Evolutionary conservation across 2,113 vertebrate species (phyloP).

Genomic region (Pangasianodon hypophthalmus): DNA sequence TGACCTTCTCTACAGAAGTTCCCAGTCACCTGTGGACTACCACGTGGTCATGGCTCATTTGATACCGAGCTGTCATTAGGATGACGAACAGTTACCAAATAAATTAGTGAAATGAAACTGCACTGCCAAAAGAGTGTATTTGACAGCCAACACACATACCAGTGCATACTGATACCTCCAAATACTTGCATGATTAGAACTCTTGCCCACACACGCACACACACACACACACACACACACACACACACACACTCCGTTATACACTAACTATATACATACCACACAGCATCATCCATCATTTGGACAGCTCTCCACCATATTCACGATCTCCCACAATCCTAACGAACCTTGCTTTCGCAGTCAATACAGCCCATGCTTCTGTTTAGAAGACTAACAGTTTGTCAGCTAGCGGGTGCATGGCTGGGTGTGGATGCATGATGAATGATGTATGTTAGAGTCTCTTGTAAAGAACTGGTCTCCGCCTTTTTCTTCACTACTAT

Average conservation of each 20-base stretch:
- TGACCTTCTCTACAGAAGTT: background rate
- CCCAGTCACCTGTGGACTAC: background rate
- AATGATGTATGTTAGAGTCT: background rate
- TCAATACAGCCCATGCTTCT: background rate
- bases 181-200: background rate
- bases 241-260: background rate
- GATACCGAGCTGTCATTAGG: background rate
- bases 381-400: background rate
- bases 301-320: background rate
- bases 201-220: background rate
- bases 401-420: background rate
- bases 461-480: background rate
- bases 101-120: background rate
- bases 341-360: background rate
- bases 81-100: background rate
- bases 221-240: background rate
- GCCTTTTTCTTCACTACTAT: background rate
- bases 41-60: background rate
- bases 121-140: background rate
- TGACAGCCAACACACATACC: background rate
- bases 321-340: background rate
- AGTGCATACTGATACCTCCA: background rate
- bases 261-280: background rate
- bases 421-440: background rate
- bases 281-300: background rate